Conservation (phyloP, 2,797 vertebrate genomes). For the Lepilemur ruficaudatus region DNA sequence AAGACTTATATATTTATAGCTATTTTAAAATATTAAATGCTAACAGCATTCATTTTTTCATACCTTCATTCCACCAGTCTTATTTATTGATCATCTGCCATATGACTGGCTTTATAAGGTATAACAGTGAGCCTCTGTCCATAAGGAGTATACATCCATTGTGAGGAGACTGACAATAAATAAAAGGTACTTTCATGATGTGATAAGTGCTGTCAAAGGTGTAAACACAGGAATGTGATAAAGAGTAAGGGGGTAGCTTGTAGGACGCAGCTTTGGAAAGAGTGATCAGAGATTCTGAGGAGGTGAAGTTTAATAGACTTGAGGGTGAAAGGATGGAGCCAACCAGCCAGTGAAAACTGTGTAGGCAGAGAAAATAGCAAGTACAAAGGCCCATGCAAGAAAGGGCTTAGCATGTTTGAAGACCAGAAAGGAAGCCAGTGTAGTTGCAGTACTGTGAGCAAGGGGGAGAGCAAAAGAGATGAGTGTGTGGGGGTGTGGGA, state of each 20-base stretch:
- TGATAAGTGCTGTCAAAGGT: not conserved
- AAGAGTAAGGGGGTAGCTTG: not conserved
- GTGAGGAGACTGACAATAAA: not conserved
- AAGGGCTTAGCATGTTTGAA: not conserved
- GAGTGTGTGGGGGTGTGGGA: not conserved
- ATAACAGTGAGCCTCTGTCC: not conserved
- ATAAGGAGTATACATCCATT: not conserved
- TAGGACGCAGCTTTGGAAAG: not conserved
- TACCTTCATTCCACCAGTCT: not conserved
- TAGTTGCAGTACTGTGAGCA: not conserved
- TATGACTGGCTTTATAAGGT: slow-evolving; percentile 14
- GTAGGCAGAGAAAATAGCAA: not conserved
- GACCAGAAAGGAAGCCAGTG: not conserved
- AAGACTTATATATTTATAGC: not conserved
- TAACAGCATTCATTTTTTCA: not conserved
- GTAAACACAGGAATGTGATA: not conserved
- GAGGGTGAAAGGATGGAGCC: not conserved
- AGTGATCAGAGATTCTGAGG: not conserved
- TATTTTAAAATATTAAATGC: not conserved
- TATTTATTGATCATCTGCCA: not conserved
- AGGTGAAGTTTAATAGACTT: not conserved
- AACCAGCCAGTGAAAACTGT: not conserved
- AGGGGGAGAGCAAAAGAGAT: not conserved
- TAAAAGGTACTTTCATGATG: slow-evolving; percentile 3
- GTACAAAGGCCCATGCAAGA: not conserved